These are phyloP conservation scores for Bostrychus sinensis DNA, from an alignment of 2,113 vertebrate species.

Conservation along the genomic window DNA sequence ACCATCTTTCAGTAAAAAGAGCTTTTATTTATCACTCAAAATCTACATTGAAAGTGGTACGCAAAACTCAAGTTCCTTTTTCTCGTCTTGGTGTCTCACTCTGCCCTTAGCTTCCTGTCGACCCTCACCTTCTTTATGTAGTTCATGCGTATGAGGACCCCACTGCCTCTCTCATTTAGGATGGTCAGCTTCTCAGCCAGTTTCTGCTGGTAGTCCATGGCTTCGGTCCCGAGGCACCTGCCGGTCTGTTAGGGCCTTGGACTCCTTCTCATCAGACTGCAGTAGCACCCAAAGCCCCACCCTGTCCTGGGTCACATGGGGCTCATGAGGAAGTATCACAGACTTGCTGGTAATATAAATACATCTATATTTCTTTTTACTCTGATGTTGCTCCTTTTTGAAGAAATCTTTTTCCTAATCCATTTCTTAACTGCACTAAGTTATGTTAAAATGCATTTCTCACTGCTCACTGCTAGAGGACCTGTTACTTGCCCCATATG, in stretches of 20 bases:
- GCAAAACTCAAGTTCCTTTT: conserved; percentile 60
- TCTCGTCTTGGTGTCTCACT: conserved; percentile 7
- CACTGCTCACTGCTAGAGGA: too few relatives aligned
- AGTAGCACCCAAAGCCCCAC: conserved; percentile 60
- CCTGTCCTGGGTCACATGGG: conserved; percentile 68
- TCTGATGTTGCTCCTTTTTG: too few relatives aligned
- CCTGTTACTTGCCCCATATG: too few relatives aligned
- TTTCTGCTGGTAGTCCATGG: conserved; percentile 89
- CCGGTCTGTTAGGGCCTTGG: conserved; percentile 38
- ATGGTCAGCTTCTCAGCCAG: conserved; percentile 92
- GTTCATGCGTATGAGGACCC: conserved; percentile 89
- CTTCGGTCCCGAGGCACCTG: conserved; percentile 60
- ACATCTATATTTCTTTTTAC: neutral
- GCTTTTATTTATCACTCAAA: neutral
- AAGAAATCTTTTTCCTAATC: too few relatives aligned
- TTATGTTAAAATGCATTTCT: too few relatives aligned
- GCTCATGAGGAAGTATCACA: conserved; percentile 24
- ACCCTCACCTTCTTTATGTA: conserved; percentile 92
- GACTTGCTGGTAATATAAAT: neutral
- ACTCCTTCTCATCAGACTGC: conserved; percentile 45
- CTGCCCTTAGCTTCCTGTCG: neutral
- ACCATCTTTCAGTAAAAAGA: neutral
- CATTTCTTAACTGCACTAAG: neutral
- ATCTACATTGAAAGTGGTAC: neutral
- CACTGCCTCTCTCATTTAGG: conserved; percentile 88